Conservation (phyloP, 2,113 vertebrate species). For the Pedionomus torquatus region DNA sequence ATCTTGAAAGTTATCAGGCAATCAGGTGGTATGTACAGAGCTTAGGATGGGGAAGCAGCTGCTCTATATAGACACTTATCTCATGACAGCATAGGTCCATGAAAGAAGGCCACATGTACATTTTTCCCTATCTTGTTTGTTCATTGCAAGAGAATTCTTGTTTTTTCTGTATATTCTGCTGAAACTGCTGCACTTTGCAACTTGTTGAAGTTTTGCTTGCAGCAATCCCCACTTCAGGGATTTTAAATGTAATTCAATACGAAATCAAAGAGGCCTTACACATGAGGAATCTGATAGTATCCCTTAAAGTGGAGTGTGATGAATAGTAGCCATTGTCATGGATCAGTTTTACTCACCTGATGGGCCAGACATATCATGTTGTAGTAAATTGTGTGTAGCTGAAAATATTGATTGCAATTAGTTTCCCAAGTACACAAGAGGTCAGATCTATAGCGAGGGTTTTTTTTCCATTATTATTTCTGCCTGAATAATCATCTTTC, state of each 20-base stretch:
- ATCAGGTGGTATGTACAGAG: neutral
- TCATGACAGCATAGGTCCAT: neutral
- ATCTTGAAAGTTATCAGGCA: neutral
- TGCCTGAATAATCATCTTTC: slow-evolving; percentile 1
- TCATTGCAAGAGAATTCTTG: neutral
- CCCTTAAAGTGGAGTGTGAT: neutral
- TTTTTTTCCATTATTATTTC: neutral
- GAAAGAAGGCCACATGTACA: neutral
- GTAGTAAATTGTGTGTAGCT: slow-evolving; percentile 58
- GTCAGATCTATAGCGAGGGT: slow-evolving; percentile 20
- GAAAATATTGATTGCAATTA: slow-evolving; percentile 64
- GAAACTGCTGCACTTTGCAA: neutral
- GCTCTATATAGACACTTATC: neutral
- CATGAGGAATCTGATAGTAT: neutral
- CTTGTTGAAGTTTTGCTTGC: neutral
- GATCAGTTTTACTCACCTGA: neutral
- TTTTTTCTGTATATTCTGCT: neutral
- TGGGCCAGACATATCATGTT: slow-evolving; percentile 37
- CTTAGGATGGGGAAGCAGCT: neutral
- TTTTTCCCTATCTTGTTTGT: neutral
- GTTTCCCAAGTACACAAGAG: slow-evolving; percentile 23
- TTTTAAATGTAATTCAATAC: neutral
- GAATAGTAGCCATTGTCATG: neutral
- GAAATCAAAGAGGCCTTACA: neutral
- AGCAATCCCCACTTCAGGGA: neutral